Evolutionary conservation across 2,113 vertebrate species (phyloP).

Genomic region (Salvator merianae): DNA sequence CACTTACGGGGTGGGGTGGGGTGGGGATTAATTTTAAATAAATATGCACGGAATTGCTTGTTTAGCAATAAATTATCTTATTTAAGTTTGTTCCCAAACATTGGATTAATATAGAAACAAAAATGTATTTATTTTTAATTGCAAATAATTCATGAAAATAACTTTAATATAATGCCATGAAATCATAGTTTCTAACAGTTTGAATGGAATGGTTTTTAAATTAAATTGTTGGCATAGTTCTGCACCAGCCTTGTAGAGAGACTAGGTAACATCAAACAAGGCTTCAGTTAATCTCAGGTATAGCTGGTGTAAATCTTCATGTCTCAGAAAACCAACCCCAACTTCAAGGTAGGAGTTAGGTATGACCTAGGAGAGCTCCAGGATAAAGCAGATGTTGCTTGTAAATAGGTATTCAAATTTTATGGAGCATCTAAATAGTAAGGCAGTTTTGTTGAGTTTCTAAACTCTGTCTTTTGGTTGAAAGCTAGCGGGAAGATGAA

Average conservation of each 20-base stretch:
- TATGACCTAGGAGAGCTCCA: background rate
- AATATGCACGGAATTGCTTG: background rate
- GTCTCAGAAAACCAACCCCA: background rate
- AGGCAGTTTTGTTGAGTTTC: background rate
- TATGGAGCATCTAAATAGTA: background rate
- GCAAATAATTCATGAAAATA: background rate
- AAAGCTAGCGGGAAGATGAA: background rate
- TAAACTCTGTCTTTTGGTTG: background rate
- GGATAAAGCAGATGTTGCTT: background rate
- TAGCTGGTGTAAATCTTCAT: background rate
- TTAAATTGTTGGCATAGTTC: background rate
- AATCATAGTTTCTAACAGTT: conserved; percentile 6
- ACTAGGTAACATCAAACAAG: background rate
- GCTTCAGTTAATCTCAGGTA: background rate
- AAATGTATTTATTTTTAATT: background rate
- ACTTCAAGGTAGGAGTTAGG: background rate
- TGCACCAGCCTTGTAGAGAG: background rate
- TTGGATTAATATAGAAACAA: background rate
- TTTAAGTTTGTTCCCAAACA: background rate
- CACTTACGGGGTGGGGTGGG: background rate
- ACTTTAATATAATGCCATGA: background rate
- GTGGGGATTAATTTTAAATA: background rate
- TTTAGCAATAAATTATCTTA: background rate
- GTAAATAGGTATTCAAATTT: too few species aligned
- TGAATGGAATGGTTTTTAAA: background rate